These are phyloP conservation scores for Etheostoma perlongum DNA, from an alignment of 2,797 vertebrate genomes.

Conservation along the genomic window DNA sequence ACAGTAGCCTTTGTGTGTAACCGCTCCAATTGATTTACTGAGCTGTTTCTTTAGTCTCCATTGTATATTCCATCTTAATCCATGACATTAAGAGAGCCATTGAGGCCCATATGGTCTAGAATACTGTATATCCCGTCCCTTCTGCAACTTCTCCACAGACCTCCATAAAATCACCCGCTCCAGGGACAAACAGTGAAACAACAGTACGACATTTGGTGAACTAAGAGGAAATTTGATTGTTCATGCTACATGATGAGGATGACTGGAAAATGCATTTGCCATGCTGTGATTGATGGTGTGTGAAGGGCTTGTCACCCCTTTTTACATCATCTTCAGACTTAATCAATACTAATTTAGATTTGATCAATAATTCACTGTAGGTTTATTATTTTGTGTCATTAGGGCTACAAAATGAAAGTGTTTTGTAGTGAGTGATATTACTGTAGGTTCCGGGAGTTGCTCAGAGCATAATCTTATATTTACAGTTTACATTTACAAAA, in stretches of 20 bases:
- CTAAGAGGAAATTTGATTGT: slow-evolving; percentile 50
- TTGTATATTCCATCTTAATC: slow-evolving; percentile 26
- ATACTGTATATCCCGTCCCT: slow-evolving; percentile 21
- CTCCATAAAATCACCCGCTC: slow-evolving; percentile 37
- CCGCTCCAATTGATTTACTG: slow-evolving; percentile 24
- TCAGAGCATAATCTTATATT: not conserved
- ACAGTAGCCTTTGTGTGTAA: not conserved
- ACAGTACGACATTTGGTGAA: slow-evolving; percentile 32
- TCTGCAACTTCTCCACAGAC: slow-evolving; percentile 33
- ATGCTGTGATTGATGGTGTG: slow-evolving; percentile 45
- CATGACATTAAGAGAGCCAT: slow-evolving; percentile 43
- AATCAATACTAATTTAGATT: slow-evolving; percentile 85
- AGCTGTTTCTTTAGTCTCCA: slow-evolving; percentile 18
- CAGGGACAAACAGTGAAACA: slow-evolving; percentile 45
- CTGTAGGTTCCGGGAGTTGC: not conserved
- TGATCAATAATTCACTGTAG: slow-evolving; percentile 87
- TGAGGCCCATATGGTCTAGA: slow-evolving; percentile 9
- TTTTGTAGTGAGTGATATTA: not conserved
- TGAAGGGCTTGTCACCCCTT: slow-evolving; percentile 36
- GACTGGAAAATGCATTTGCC: slow-evolving; percentile 36
- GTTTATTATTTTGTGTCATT: slow-evolving; percentile 75
- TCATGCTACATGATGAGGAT: slow-evolving; percentile 32
- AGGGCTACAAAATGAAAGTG: slow-evolving; percentile 47
- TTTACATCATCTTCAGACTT: slow-evolving; percentile 70
- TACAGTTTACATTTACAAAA: not conserved